Evolutionary conservation across 2,113 vertebrate species (phyloP), one percentile per base, ranked within the genome.

Genomic region (Chunga burmeisteri): DNA sequence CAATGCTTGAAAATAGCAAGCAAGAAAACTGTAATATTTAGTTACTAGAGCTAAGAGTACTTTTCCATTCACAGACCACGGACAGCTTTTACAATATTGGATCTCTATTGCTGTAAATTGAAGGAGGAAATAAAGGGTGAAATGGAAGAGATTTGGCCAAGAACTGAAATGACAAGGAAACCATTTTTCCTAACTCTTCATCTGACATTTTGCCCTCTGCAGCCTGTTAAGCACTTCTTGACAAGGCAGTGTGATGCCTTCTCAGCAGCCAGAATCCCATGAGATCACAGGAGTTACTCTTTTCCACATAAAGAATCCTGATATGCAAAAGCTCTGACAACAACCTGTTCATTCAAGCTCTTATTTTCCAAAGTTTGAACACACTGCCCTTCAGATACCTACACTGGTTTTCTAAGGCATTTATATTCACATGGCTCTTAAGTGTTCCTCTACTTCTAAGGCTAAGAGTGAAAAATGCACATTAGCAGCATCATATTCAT

Each of bases 61-160:
- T 94, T 93, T 94, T 94, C 81, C 94, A 91, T n/a, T 81, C 70
- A 47, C 53, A 93, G 89, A 94, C 52, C 77, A 93, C 72, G 91
- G 81, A 92, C 40, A 94, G 61, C 81, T 96, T 85, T 96, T 65
- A 93, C 66, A 87, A n/a, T 62, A 87, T 4, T 91, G 73, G 40
- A 84, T 68, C 81, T 81, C 72, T 58, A 72, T 14, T 0, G 1
- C 61, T 77, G 79, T 80, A 72, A 92, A 87, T 1, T 9, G 42
- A 21, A 73, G 50, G 36, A 80, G 47, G 68, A 96, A 93, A 85
- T 50, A 89, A 93, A 9, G 16, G 75, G n/a, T 87, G 58, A 84
- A 94, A 77, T 22, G 29, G 62, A 91, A 94, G n/a, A 67, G 63
- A 82, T 73, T 1, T 83, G 78, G 63, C 67, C 50, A 89, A 78